A percentile compares a stretch with the other conserved stretches of the same genome.
phyloP scores from a whole-genome alignment of 2,797 vertebrate genomes.

The Thamnophis elegans region DNA sequence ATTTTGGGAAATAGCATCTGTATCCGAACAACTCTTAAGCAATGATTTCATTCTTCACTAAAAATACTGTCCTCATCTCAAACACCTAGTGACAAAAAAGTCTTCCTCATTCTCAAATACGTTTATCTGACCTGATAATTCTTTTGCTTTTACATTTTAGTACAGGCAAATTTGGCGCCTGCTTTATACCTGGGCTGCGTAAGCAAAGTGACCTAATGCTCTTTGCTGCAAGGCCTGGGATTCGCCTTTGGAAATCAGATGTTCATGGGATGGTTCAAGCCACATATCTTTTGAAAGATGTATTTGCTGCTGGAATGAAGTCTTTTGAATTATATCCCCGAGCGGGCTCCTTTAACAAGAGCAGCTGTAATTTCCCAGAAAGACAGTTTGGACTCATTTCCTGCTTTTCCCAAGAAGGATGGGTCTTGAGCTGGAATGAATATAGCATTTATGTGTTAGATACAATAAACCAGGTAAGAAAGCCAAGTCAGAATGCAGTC shows the following conservation, averaged over 20 bases:
- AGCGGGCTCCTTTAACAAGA: constrained; percentile 65
- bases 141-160: constrained; percentile 67
- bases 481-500: neutral
- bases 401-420: constrained; percentile 87
- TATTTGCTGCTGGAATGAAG: constrained; percentile 81
- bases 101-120: neutral
- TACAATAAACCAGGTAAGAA: constrained; percentile 83
- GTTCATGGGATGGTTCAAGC: constrained; percentile 86
- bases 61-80: neutral
- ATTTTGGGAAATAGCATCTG: neutral
- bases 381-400: constrained; percentile 87
- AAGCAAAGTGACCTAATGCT: constrained; percentile 91
- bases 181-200: constrained; percentile 94
- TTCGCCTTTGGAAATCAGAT: constrained; percentile 90
- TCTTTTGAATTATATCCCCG: constrained; percentile 88
- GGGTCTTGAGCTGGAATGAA: constrained; percentile 96
- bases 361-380: constrained; percentile 77
- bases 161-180: constrained; percentile 88
- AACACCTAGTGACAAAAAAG: no score
- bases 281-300: constrained; percentile 83
- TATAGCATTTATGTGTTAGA: constrained; percentile 92
- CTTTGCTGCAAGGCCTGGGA: constrained; percentile 88
- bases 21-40: neutral
- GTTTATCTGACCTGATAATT: neutral
- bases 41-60: neutral